Conservation (phyloP, 2,888 invertebrate species). For the Orthosia gracilis region DNA sequence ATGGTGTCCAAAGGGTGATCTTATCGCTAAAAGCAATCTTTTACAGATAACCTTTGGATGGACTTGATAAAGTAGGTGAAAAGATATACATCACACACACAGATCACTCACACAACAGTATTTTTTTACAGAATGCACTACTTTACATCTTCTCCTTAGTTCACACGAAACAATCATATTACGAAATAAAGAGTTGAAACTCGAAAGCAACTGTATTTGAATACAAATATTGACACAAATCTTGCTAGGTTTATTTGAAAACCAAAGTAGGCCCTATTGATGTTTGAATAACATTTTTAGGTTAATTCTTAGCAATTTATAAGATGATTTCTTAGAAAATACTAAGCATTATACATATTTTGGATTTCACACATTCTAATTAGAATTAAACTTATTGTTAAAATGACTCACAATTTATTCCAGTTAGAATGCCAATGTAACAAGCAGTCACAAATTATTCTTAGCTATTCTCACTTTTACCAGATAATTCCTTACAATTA, state of each 20-base stretch:
- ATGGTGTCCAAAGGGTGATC: background rate
- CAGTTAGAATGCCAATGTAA: background rate
- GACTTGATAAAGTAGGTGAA: background rate
- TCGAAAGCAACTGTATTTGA: constrained; percentile 41
- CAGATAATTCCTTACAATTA: background rate
- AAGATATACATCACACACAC: background rate
- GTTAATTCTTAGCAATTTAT: constrained; percentile 19
- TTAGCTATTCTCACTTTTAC: background rate
- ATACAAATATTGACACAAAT: constrained; percentile 62
- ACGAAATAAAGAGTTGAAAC: constrained; percentile 30
- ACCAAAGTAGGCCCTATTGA: constrained; percentile 52
- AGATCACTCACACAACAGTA: constrained; percentile 1
- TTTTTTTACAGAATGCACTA: background rate
- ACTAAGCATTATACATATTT: background rate
- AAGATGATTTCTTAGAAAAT: background rate
- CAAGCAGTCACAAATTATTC: background rate
- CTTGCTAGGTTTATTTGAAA: constrained; percentile 53
- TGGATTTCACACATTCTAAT: constrained; percentile 4
- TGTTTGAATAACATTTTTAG: constrained; percentile 30
- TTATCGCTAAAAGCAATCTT: background rate
- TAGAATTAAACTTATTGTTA: background rate
- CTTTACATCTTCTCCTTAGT: background rate
- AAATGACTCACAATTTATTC: constrained; percentile 16
- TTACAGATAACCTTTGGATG: background rate
- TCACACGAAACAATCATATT: constrained; percentile 21